phyloP scores from a whole-genome alignment of 2,888 invertebrate genomes.

The Agriotes lineatus region DNA sequence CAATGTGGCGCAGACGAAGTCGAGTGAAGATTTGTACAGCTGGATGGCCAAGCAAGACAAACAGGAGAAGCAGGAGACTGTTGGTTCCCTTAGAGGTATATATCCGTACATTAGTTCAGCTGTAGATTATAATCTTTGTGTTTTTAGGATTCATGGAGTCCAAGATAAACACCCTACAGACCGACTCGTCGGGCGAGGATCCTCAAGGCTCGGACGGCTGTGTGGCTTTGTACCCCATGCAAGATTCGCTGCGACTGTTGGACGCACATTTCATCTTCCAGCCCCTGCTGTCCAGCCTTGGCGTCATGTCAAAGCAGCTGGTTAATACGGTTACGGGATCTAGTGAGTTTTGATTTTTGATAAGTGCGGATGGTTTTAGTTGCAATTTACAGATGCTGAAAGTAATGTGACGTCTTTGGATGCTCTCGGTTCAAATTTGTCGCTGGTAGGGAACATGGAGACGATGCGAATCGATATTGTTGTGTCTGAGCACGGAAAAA shows the following conservation, averaged over 20 bases:
- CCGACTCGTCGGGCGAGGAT: conserved; percentile 67
- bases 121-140: not conserved
- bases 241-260: conserved; percentile 85
- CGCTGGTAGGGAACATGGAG: conserved; percentile 87
- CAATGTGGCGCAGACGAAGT: conserved; percentile 58
- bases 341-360: conserved; percentile 49
- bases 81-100: conserved; percentile 35
- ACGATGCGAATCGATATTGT: conserved; percentile 94
- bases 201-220: conserved; percentile 72
- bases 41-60: conserved; percentile 93
- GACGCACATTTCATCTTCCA: conserved; percentile 96
- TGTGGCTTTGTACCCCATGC: conserved; percentile 80
- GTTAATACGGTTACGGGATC: conserved; percentile 63
- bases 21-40: conserved; percentile 86
- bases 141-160: conserved; percentile 60
- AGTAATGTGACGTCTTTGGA: conserved; percentile 80
- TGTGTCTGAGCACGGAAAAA: conserved; percentile 85
- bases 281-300: conserved; percentile 88
- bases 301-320: conserved; percentile 92
- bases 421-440: conserved; percentile 89
- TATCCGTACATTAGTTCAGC: not conserved
- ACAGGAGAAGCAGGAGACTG: conserved; percentile 45
- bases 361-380: conserved; percentile 22
- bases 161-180: conserved; percentile 62
- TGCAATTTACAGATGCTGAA: conserved; percentile 66